Evolutionary conservation across 2,888 invertebrate genomes (phyloP).

Genomic region (Plebejus melissa): DNA sequence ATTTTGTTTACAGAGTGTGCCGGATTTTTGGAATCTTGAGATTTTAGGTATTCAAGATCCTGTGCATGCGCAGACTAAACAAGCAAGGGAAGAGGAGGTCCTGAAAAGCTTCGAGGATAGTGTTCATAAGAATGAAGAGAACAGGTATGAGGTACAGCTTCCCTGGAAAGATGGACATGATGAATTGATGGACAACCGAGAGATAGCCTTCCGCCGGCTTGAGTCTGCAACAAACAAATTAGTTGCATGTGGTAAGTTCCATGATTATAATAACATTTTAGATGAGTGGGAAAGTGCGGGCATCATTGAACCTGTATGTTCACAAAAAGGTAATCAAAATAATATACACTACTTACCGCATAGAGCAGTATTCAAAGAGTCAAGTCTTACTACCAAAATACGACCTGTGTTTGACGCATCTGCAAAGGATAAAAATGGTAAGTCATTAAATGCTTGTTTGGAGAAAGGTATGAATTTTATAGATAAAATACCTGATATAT

Average conservation of each 20-base stretch:
- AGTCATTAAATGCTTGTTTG: conserved; percentile 30
- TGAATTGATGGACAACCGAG: not conserved
- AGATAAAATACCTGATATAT: conserved; percentile 32
- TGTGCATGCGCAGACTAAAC: conserved; percentile 23
- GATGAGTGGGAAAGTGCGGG: not conserved
- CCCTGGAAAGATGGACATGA: not conserved
- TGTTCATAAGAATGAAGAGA: not conserved
- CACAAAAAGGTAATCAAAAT: not conserved
- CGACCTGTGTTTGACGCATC: conserved; percentile 35
- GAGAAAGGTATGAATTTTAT: conserved; percentile 33
- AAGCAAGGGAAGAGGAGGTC: not conserved
- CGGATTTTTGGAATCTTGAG: not conserved
- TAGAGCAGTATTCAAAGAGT: not conserved
- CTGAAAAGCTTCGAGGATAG: not conserved
- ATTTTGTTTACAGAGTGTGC: not conserved
- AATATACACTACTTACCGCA: not conserved
- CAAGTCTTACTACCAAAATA: conserved; percentile 27
- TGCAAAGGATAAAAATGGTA: conserved; percentile 31
- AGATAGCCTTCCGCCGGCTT: not conserved
- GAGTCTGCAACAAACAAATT: not conserved
- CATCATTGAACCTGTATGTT: not conserved
- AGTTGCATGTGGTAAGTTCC: not conserved
- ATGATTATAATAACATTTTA: not conserved
- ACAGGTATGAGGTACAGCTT: not conserved
- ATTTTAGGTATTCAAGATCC: conserved; percentile 3